These are phyloP conservation scores for Lepidurus couesii DNA, from an alignment of 1,140 invertebrate species.

Conservation along the genomic window DNA sequence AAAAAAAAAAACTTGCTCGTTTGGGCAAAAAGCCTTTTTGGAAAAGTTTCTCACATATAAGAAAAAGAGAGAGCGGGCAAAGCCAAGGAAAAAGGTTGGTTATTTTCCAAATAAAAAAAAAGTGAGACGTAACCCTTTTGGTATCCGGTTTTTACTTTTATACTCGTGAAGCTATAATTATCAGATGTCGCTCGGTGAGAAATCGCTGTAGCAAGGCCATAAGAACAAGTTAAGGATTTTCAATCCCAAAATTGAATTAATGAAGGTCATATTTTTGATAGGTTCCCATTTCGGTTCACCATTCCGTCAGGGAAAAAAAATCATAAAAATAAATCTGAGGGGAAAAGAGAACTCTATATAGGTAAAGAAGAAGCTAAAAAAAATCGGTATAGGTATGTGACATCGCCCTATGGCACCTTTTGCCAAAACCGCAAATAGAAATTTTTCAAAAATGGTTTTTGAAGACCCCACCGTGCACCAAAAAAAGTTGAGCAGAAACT, in stretches of 20 bases:
- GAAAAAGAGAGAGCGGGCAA: neutral
- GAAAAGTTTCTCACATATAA: slow-evolving; percentile 10
- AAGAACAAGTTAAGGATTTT: slow-evolving; percentile 1
- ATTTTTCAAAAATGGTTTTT: neutral
- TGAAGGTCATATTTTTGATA: slow-evolving; percentile 12
- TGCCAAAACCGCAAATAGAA: slow-evolving; percentile 21
- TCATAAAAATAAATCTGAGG: neutral
- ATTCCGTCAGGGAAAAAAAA: neutral
- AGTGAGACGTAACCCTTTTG: slow-evolving; percentile 8
- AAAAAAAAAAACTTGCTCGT: neutral
- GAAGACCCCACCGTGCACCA: neutral
- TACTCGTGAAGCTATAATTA: slow-evolving; percentile 12
- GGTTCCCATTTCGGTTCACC: neutral
- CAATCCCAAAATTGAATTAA: slow-evolving; percentile 3
- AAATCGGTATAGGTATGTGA: neutral
- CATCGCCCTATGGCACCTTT: slow-evolving; percentile 3
- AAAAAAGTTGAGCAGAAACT: neutral
- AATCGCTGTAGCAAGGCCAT: neutral
- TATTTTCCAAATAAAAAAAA: neutral
- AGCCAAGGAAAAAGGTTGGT: neutral
- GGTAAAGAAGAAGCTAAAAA: neutral
- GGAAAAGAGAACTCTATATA: neutral
- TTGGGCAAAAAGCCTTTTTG: neutral
- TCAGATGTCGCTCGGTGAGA: slow-evolving; percentile 18
- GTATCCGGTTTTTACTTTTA: slow-evolving; percentile 10